Percentiles rank a stretch among this genome's conserved stretches.
These are phyloP conservation scores for Cistogaster globosa DNA, from an alignment of 2,888 invertebrate species.

Conservation along the genomic window DNA sequence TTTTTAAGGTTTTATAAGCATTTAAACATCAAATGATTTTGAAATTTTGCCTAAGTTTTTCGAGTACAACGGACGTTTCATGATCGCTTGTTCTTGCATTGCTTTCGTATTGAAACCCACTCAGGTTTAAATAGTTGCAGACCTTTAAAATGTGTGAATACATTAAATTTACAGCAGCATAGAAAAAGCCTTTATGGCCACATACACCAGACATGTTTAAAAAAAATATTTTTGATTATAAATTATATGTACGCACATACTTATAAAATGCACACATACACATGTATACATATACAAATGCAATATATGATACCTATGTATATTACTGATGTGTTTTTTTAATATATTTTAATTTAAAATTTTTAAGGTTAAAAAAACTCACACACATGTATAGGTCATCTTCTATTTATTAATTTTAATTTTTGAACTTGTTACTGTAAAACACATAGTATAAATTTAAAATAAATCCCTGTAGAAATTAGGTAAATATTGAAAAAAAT, in stretches of 20 bases:
- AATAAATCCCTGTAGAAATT: too few species aligned
- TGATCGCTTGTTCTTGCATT: conserved; percentile 33
- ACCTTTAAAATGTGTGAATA: not conserved
- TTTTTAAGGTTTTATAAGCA: not conserved
- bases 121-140: not conserved
- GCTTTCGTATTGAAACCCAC: conserved; percentile 40
- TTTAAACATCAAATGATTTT: too few species aligned
- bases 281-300: too few species aligned
- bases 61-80: conserved; percentile 56
- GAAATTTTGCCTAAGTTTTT: conserved; percentile 5
- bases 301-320: too few species aligned
- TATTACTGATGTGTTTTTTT: not conserved
- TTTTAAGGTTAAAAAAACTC: conserved; percentile 12
- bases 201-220: not conserved
- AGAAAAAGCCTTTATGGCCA: conserved; percentile 18
- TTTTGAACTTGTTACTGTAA: too few species aligned
- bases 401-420: too few species aligned
- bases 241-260: not conserved
- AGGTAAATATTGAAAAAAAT: too few species aligned
- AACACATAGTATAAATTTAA: too few species aligned
- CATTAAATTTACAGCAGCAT: not conserved
- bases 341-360: not conserved
- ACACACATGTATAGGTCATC: too few species aligned
- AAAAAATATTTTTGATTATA: not conserved
- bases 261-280: too few species aligned